Conservation (phyloP, 1,140 invertebrate genomes). For the Drosophila saltans region DNA sequence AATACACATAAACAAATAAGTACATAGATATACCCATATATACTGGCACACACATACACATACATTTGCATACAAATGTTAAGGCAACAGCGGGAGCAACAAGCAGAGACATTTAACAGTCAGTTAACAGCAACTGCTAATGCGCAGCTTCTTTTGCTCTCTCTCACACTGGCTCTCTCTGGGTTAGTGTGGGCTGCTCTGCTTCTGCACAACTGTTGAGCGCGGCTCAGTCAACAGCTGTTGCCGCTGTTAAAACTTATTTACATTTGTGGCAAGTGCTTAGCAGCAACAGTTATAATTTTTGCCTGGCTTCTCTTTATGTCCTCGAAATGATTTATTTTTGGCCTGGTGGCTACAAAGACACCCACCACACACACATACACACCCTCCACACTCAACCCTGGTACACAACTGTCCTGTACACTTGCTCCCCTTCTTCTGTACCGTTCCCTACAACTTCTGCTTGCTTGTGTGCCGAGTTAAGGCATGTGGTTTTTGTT, state of each 20-base stretch:
- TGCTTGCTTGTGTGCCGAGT: slow-evolving; percentile 39
- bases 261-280: slow-evolving; percentile 65
- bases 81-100: slow-evolving; percentile 27
- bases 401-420: too few relatives aligned
- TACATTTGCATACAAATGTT: neutral
- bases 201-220: slow-evolving; percentile 61
- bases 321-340: slow-evolving; percentile 80
- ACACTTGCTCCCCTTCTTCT: neutral
- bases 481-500: slow-evolving; percentile 76
- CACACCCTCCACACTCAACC: neutral
- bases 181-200: slow-evolving; percentile 12
- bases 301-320: slow-evolving; percentile 78
- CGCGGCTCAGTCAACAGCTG: slow-evolving; percentile 48
- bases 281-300: slow-evolving; percentile 77
- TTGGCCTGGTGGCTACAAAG: slow-evolving; percentile 46
- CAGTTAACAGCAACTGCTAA: slow-evolving; percentile 29
- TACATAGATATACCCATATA: too few relatives aligned
- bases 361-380: slow-evolving; percentile 2
- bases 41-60: slow-evolving; percentile 11
- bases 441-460: neutral
- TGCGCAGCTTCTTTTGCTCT: slow-evolving; percentile 26
- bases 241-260: slow-evolving; percentile 70
- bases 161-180: neutral
- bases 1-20: slow-evolving; percentile 14
- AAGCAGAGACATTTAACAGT: slow-evolving; percentile 16